Base-by-base conservation (phyloP, 2,113 vertebrate species). In the Peromyscus californicus region DNA sequence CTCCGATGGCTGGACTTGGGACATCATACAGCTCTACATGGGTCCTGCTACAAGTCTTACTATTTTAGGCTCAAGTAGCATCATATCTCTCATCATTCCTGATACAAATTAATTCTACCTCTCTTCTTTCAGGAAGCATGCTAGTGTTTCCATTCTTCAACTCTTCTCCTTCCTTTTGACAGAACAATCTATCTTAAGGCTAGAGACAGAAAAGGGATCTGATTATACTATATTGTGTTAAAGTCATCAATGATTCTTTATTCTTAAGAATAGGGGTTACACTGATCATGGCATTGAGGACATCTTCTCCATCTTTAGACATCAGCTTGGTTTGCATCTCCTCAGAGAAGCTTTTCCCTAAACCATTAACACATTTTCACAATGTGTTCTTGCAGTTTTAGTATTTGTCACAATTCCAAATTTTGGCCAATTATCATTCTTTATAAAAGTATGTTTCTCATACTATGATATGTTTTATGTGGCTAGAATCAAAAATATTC, bases 81-180 rank as follows among this genome's bases (percentile, higher is more conserved):
- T 63, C 22, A 15, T 82, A 70, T 74, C 11, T n/a, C 16, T 16
- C 57, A 92, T 42, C 19, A 57, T 65, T 86, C 2, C 21, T 85
- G 45, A 24, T 88, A 24, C 42, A 97, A 91, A 89, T 93, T 70
- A 88, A 84, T 96, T 94, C 39, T 1, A 42, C 70, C 84, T 65
- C 21, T 45, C 42, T 48, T 88, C n/a, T 83, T 48, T 87, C 36
- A 48, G 21, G 22, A 80, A 33, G 24, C n/a, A 89, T 72, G 87
- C 72, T 85, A 33, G 24, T 79, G 76, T 97, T 92, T 21, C 22
- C 89, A 24, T 85, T 42, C 24, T 89, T 92, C 93, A 67, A 63
- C 57, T 33, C 42, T 65, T 31, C 36, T 79, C 29, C 78, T 94
- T 67, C 63, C 51, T 92, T 93, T 75, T 59, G 17, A 54, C 29